phyloP scores from a whole-genome alignment of 2,888 invertebrate genomes.

The Germaria angustata region DNA sequence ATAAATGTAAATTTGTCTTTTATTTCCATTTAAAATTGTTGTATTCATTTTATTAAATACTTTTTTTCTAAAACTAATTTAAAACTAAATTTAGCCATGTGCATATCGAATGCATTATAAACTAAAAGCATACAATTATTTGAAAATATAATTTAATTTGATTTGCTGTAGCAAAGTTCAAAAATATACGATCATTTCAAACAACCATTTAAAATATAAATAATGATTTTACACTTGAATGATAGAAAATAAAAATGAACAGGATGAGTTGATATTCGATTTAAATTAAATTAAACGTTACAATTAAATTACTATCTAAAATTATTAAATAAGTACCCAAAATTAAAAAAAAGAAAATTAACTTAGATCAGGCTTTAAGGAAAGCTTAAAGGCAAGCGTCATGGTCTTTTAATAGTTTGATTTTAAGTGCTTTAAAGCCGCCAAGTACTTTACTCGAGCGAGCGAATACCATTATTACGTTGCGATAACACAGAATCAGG shows the following conservation, averaged over 20 bases:
- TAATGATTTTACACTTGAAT: background rate
- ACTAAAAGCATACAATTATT: background rate
- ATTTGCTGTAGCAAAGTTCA: too few relatives aligned
- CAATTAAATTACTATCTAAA: too few relatives aligned
- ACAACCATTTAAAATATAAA: background rate
- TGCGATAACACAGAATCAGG: constrained; percentile 81
- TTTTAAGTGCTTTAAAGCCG: background rate
- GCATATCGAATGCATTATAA: constrained; percentile 31
- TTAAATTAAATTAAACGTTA: background rate
- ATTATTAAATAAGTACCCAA: background rate
- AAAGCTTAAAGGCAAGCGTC: constrained; percentile 29
- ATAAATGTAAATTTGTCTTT: too few relatives aligned
- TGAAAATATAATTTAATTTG: background rate
- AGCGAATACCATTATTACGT: constrained; percentile 73
- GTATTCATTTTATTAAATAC: constrained; percentile 11
- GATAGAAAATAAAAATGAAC: background rate
- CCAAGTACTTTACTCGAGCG: constrained; percentile 68
- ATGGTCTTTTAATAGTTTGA: constrained; percentile 4
- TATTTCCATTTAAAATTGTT: constrained; percentile 45
- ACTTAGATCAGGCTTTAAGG: background rate
- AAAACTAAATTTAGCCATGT: constrained; percentile 39
- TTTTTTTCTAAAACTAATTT: constrained; percentile 7
- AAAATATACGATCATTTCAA: too few relatives aligned
- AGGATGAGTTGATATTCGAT: background rate
- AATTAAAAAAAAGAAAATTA: background rate